Conservation (phyloP, 2,888 invertebrate species). For the Linyphia triangularis region DNA sequence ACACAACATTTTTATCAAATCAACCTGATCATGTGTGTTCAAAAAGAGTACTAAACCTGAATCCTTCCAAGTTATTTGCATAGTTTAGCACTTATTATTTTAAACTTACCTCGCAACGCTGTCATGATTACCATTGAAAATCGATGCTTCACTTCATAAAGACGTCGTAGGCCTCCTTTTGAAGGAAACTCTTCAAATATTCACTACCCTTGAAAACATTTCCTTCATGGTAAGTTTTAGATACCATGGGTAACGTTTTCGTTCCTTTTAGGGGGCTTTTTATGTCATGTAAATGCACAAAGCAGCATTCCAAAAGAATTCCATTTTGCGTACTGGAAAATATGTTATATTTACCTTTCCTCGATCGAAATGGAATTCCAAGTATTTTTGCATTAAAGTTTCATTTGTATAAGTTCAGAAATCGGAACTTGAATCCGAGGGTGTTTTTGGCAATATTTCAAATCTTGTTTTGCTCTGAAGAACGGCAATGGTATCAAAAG, state of each 20-base stretch:
- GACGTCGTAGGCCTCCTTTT: neutral
- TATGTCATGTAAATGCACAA: neutral
- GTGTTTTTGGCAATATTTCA: no score
- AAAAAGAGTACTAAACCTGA: no score
- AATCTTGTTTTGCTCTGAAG: no score
- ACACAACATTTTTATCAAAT: no score
- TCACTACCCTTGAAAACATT: conserved; percentile 7
- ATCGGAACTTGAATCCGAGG: no score
- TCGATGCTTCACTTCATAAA: neutral
- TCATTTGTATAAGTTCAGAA: no score
- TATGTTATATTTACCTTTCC: neutral
- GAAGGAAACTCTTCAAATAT: neutral
- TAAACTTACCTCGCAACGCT: neutral
- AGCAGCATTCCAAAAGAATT: neutral
- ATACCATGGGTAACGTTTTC: neutral
- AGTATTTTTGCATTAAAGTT: neutral
- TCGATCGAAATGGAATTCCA: neutral
- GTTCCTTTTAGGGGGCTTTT: neutral
- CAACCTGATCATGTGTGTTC: no score
- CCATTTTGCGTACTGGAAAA: conserved; percentile 7
- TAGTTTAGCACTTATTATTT: neutral
- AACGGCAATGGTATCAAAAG: no score
- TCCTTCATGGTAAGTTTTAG: neutral
- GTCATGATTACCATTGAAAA: neutral
- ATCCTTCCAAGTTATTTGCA: neutral